Base-by-base conservation (phyloP, 1,140 invertebrate species). In the Heliothis subflexa region DNA sequence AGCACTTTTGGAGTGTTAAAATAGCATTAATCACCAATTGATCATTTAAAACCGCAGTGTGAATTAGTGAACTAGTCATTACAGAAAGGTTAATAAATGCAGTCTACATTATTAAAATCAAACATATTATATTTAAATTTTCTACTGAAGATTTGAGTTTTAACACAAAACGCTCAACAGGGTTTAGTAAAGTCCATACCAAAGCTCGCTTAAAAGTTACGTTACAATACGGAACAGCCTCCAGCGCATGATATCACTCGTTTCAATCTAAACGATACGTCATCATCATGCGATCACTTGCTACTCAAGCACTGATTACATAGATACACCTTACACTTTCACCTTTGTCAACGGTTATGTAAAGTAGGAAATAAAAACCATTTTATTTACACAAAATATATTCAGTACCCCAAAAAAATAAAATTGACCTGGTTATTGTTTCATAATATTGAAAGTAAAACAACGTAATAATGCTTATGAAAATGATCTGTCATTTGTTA, bases 241-340 rank as follows among this genome's bases (percentile, higher is more conserved):
- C 61, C 78, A 72, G 25, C 52, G 70, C 49, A 80, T 82, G 81
- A 82, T 78, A 79, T 82, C 81, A 82, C 70, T 71, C 25, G 21
- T 62, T 54, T 49, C 11, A 47, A 71, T 76, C 70, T 14, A 45
- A 54, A 12, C 61, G 18, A 80, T 47, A 73, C 79, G 74, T 81
- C 74, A 77, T 78, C 68, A 16, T 12, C 40, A 16, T 11, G 14
- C 66, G 13, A 70, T 70, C 66, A 50, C n/a, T 70, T 21, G 47
- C 3, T 14, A n/a, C 66, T 52, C 66, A 25, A 28, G 16, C 18
- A 68, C 13, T 13, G 21, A 49, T 25, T 25, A 28, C 21, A 18
- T 70, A 70, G 2, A 28, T 64, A 49, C 40, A 47, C 40, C 40
- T 49, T 52, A 52, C 47, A 70, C 66, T 70, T 70, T 70, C 66